These are phyloP conservation scores for Nyctereutes procyonoides DNA, from an alignment of 2,113 vertebrate genomes.

Conservation along the genomic window DNA sequence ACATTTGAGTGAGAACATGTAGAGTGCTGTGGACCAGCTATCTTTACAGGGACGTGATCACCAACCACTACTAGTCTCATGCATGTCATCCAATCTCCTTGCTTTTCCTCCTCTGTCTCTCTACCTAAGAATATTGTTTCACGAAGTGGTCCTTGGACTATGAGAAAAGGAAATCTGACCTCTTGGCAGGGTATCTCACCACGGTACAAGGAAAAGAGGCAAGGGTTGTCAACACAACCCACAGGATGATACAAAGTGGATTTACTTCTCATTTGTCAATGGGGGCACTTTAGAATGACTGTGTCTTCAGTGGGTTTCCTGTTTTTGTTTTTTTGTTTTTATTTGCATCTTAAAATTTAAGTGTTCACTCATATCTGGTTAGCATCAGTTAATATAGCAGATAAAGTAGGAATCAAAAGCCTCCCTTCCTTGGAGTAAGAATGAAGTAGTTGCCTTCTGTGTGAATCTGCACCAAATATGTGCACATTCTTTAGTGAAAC, in stretches of 20 bases:
- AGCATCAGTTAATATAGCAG: background rate
- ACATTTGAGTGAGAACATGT: background rate
- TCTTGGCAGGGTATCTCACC: background rate
- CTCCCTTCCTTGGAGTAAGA: background rate
- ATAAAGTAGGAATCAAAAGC: background rate
- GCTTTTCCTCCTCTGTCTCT: background rate
- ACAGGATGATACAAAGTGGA: background rate
- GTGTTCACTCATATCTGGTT: background rate
- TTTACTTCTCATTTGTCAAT: background rate
- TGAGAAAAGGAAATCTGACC: background rate
- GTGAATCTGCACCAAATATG: background rate
- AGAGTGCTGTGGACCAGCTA: background rate
- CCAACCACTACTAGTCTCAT: fast-evolving
- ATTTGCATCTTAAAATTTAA: background rate
- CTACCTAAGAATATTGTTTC: background rate
- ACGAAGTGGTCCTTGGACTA: background rate
- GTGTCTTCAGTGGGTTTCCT: background rate
- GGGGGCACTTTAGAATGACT: background rate
- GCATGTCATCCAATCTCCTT: background rate
- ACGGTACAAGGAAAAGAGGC: background rate
- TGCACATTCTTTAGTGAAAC: background rate
- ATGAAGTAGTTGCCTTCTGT: fast-evolving
- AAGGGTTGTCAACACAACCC: background rate
- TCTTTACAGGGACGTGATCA: background rate
- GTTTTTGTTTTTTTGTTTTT: background rate